phyloP scores from a whole-genome alignment of 2,888 invertebrate genomes.

The Hemaris fuciformis region DNA sequence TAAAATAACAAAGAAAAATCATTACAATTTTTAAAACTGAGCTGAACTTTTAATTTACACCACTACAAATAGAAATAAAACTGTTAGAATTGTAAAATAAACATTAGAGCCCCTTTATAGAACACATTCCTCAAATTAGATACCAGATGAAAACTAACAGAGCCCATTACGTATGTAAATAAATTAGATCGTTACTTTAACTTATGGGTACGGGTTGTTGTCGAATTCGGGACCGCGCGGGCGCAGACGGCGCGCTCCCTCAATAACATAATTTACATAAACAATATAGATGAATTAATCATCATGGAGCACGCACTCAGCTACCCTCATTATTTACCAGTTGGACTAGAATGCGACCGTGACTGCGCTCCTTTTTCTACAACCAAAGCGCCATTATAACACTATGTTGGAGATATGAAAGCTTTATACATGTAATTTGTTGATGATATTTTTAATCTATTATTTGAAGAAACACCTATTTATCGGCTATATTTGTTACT shows the following conservation, averaged over 20 bases:
- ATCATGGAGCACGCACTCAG: slow-evolving; percentile 18
- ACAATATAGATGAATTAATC: slow-evolving; percentile 11
- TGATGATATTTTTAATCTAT: too few relatives aligned
- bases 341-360: background rate
- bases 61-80: background rate
- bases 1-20: too few relatives aligned
- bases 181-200: slow-evolving; percentile 44
- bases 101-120: background rate
- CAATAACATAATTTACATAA: slow-evolving; percentile 42
- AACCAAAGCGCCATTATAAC: background rate
- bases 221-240: background rate
- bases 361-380: background rate
- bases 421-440: too few relatives aligned
- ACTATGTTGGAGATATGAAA: too few relatives aligned
- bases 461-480: too few relatives aligned
- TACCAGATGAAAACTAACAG: background rate
- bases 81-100: background rate
- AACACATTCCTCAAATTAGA: slow-evolving; percentile 2
- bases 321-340: slow-evolving; percentile 22
- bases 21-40: too few relatives aligned
- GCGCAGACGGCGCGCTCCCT: slow-evolving; percentile 31
- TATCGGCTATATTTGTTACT: too few relatives aligned
- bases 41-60: background rate
- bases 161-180: slow-evolving; percentile 24
- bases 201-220: slow-evolving; percentile 30